phyloP scores from a whole-genome alignment of 2,113 vertebrate species.

The Rafetus swinhoei region DNA sequence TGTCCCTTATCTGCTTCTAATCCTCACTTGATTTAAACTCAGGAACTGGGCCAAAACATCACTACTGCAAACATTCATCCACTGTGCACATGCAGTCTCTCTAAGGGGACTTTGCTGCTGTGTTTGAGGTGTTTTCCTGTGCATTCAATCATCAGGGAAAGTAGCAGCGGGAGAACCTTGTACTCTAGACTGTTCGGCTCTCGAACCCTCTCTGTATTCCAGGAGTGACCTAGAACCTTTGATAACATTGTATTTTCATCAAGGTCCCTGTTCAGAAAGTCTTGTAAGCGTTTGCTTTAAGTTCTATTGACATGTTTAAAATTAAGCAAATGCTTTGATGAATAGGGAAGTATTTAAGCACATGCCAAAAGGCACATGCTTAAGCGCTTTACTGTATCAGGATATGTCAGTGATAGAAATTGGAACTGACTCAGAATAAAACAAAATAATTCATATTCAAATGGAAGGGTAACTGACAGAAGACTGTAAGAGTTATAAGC shows the following conservation, averaged over 20 bases:
- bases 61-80: slow-evolving; percentile 32
- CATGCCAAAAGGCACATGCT: neutral
- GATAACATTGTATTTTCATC: neutral
- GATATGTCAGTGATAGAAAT: neutral
- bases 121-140: neutral
- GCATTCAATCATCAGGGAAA: neutral
- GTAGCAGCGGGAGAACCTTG: neutral
- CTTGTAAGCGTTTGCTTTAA: neutral
- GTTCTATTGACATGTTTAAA: neutral
- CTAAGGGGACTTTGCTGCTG: neutral
- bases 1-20: slow-evolving; percentile 25
- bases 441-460: neutral
- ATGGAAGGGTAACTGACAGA: neutral
- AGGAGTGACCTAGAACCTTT: neutral
- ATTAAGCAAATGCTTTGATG: neutral
- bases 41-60: slow-evolving; percentile 69
- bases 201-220: slow-evolving; percentile 9
- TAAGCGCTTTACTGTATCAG: neutral
- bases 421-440: neutral
- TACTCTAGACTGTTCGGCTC: neutral
- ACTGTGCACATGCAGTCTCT: slow-evolving; percentile 36
- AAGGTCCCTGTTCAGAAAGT: neutral
- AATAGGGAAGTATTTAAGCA: neutral
- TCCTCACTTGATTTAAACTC: slow-evolving; percentile 31
- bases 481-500: neutral